A percentile compares a stretch with the other conserved stretches of the same genome.
These are phyloP conservation scores for Glyptemys insculpta DNA, from an alignment of 2,797 vertebrate species.

Conservation along the genomic window DNA sequence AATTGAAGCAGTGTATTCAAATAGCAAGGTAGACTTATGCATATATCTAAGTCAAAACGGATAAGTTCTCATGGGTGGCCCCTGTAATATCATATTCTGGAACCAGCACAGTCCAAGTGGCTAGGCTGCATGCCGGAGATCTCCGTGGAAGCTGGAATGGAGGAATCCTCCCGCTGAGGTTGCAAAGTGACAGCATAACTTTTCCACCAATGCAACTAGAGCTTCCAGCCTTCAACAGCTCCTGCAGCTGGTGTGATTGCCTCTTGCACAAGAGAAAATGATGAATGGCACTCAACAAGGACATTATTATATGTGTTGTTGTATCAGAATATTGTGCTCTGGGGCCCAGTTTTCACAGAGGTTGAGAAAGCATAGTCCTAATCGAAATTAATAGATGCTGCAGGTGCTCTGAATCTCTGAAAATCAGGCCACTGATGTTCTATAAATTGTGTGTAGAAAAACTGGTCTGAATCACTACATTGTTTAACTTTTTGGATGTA, in stretches of 20 bases:
- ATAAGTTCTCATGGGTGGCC: background rate
- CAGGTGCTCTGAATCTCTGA: background rate
- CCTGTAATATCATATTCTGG: background rate
- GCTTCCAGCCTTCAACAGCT: background rate
- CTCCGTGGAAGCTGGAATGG: background rate
- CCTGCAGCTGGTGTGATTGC: background rate
- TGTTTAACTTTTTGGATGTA: rapidly evolving
- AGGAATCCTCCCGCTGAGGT: background rate
- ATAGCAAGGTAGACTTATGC: background rate
- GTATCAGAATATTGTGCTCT: background rate
- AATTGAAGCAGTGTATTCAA: background rate
- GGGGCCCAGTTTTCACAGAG: rapidly evolving
- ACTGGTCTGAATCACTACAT: background rate
- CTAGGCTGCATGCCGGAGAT: background rate
- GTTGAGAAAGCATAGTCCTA: background rate
- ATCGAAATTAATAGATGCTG: rapidly evolving
- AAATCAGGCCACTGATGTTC: background rate
- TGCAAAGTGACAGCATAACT: background rate
- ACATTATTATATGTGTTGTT: background rate
- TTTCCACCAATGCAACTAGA: background rate
- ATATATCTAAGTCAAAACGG: background rate
- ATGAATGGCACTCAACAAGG: background rate
- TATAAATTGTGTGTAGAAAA: background rate
- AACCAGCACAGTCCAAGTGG: background rate
- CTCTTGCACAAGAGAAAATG: background rate